Base-by-base conservation (phyloP, 2,888 invertebrate species). In the Odontomyia ornata region DNA sequence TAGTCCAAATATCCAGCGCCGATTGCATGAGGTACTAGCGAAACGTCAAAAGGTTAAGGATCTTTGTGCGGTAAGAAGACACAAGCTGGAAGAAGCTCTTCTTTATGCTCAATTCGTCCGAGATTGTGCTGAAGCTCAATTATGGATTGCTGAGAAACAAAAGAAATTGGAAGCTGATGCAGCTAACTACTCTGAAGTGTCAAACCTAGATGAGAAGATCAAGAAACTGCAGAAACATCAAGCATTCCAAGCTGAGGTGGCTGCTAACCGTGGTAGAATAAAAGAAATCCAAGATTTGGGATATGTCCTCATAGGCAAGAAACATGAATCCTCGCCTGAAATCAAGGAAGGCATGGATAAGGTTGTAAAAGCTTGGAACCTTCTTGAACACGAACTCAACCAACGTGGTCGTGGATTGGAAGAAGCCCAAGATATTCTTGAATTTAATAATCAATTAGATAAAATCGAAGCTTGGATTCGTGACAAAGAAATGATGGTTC, bases 381-480 rank as follows among this genome's bases (percentile, higher is more conserved):
- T 90, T 80, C 88, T 98, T 57, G 89, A 96, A 76, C 87, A 91
- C 30, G 95, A 96, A 72, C 82, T 90, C 0, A 89, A 89, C 78
- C 86, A 88, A 79, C 87, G 88, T 80, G 90, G 95, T 47, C 91
- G 95, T 79, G 97, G 97, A 0, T 87, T 99, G 18, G 98, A 98
- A 85, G 99, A 99, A 84, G 99, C 98, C 0, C 96, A 97, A 84
- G 99, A 99, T 83, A 97, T 99, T 77, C 89, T 99, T 27, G 96
- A 97, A 86, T 99, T 99, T 87, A 97, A 98, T 85, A 98, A 96
- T 83, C 95, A 98, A 83, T 90, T 97, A 75, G 97, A 98, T 83
- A 96, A 97, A 86, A 95, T 98, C 73, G 96, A 97, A 83, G 93
- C 95, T 11, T 99, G 99, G 99, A 97, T 99, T 81, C 89, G 98